A percentile compares a stretch with the other conserved stretches of the same genome.
Evolutionary conservation across 92 coral and sea anemone genomes (phyloP).

Genomic region (Heliopora coerulea): DNA sequence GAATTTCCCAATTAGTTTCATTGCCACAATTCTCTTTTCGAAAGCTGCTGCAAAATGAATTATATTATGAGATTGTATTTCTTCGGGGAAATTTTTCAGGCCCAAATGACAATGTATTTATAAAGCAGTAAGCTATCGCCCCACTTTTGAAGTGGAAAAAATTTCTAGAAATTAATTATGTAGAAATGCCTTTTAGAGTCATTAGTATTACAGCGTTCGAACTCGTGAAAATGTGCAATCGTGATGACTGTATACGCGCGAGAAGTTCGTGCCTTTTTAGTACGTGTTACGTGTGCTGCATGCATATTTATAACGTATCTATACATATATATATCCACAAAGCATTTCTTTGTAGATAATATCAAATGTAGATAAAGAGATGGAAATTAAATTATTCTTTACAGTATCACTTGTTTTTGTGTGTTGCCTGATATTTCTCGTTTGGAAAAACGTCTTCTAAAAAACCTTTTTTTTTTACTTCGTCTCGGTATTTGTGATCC

Average conservation of each 20-base stretch:
- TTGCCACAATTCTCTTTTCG: background rate
- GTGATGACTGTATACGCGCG: slow-evolving; percentile 13
- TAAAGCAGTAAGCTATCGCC: slow-evolving; percentile 4
- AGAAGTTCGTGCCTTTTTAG: slow-evolving; percentile 12
- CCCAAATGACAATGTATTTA: slow-evolving; percentile 9
- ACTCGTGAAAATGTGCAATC: slow-evolving; percentile 10
- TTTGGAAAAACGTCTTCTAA: too few relatives aligned
- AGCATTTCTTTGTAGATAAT: slow-evolving; percentile 67
- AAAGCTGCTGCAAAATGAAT: slow-evolving; percentile 28
- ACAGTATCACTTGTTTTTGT: background rate
- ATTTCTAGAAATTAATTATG: slow-evolving; percentile 20
- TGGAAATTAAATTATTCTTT: slow-evolving; percentile 40
- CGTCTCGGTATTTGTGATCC: too few relatives aligned
- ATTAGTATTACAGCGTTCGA: slow-evolving; percentile 14
- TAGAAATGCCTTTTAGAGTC: slow-evolving; percentile 27
- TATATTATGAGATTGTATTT: slow-evolving; percentile 10
- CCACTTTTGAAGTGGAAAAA: slow-evolving; percentile 13
- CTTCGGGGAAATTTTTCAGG: slow-evolving; percentile 6
- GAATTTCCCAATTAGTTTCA: background rate
- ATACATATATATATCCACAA: slow-evolving; percentile 37
- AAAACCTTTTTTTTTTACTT: too few relatives aligned
- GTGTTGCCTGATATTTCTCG: background rate
- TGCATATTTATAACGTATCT: slow-evolving; percentile 35
- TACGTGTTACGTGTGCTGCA: slow-evolving; percentile 13
- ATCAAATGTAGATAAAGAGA: slow-evolving; percentile 67